Base-by-base conservation (phyloP, 2,113 vertebrate species). In the Elephantulus edwardii region DNA sequence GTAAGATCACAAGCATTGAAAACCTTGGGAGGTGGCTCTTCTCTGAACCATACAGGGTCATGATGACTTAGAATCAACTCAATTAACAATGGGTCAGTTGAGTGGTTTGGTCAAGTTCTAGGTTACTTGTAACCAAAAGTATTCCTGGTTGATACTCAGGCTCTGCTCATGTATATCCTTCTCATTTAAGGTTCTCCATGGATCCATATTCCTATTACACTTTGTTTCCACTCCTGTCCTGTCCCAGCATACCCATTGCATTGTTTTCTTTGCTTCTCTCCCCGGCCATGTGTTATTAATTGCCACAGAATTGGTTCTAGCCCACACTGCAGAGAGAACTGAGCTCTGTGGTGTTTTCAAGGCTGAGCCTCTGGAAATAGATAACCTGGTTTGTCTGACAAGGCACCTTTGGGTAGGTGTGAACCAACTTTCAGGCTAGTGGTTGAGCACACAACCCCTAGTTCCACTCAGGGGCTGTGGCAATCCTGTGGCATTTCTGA, bases 181-280 rank as follows among this genome's bases (percentile, higher is more conserved):
- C 70, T 74, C 88, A 64, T 0, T 30, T 4, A 52, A 35, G 64
- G 8, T 46, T 28, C 16, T 76, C 30, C 58, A 33, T 22, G 5
- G 26, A 7, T 17, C 77, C 54, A 13, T 19, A 70, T 26, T 85
- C 26, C 75, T 14, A 10, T 11, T 8, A 11, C 9, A 8, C 28
- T 2, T 8, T 24, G 46, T 24, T n/a, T 30, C 26, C 1, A 1
- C 13, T 44, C 20, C 46, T 40, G 6, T 30, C 54, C 44, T n/a
- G 30, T 28, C 14, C 14, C 17, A 40, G 17, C n/a, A 0, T 38
- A 3, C 40, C 71, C 60, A 19, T 19, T 6, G 1, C 1, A 24
- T 16, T 62, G 17, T 52, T 22, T 8, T 14, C 42, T 3, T 20
- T 50, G 40, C 60, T 8, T 38, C 64, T n/a, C 33, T 74, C 16